Base-by-base conservation (phyloP, 2,888 invertebrate genomes). In the Papilio gigon region DNA sequence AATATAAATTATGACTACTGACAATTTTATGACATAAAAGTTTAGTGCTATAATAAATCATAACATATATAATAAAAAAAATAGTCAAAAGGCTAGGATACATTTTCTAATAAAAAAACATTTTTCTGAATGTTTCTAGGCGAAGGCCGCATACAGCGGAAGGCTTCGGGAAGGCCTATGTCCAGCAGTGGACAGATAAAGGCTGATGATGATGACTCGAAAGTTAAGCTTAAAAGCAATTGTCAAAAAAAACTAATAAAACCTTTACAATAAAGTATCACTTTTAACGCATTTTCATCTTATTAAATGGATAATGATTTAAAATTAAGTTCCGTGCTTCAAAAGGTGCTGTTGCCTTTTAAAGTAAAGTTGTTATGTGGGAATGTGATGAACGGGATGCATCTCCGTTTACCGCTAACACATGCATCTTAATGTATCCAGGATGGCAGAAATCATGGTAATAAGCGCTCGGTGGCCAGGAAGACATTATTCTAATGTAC, bases 401-500 rank as follows among this genome's bases (percentile, higher is more conserved):
- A 30, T 30, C 25, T 50, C 6, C 53, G 12, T 53, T 53, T 53
- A 53, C 53, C 53, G 53, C n/a, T 53, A 53, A 53, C 53, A 30
- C 17, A 17, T 30, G 30, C 20, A 50, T 35, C n/a, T 27, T 35
- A 63, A 50, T 35, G 50, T 63, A 22, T 35, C 63, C 62, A 30
- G 53, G 53, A 53, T 30, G 53, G 62, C 30, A 62, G 62, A 27
- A 17, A 62, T 62, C 62, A 30, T 47, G 44, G 27, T 47, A 62
- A 62, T 62, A 62, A 33, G 63, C 35, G 35, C 22, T 20, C 12
- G 8, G n/a, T 22, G 20, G 47, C 30, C 63, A 35, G 63, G 50
- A 63, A 63, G 35, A n/a, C 63, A 35, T 63, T 22, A 50, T 22
- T 63, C 20, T 63, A 63, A 62, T 42, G 27, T 33, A 44, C 30